Conservation (phyloP, 2,888 invertebrate genomes). For the Drosophila eohydei region DNA sequence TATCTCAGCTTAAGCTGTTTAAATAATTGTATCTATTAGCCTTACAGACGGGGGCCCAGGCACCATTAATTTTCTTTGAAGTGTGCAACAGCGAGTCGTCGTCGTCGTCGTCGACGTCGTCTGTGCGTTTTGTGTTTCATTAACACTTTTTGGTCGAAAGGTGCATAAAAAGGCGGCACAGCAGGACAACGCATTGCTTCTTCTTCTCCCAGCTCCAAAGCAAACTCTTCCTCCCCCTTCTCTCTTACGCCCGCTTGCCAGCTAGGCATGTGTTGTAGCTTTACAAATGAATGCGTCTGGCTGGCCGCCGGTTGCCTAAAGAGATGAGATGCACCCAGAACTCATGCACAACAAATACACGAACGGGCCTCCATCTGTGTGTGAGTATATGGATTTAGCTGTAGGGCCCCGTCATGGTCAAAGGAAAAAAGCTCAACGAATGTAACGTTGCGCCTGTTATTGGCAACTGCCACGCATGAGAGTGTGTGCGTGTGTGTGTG, state of each 20-base stretch:
- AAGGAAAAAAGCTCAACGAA: constrained; percentile 74
- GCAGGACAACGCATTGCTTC: neutral
- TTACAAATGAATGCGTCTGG: constrained; percentile 80
- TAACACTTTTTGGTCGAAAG: constrained; percentile 71
- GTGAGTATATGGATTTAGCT: constrained; percentile 28
- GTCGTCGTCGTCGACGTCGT: constrained; percentile 7
- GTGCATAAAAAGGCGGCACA: constrained; percentile 60
- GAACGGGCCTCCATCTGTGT: constrained; percentile 5
- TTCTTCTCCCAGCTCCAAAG: neutral
- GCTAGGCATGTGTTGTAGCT: constrained; percentile 57
- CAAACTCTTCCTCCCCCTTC: neutral
- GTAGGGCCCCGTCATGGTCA: constrained; percentile 65
- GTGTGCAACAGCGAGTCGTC: constrained; percentile 27
- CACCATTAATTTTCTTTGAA: constrained; percentile 33
- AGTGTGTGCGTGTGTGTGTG: constrained; percentile 20
- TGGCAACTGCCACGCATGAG: constrained; percentile 64
- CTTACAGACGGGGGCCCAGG: neutral
- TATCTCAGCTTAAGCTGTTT: neutral
- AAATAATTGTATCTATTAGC: constrained; percentile 21
- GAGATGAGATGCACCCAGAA: constrained; percentile 45
- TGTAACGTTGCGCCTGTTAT: constrained; percentile 73
- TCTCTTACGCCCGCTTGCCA: neutral
- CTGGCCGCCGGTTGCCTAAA: constrained; percentile 40
- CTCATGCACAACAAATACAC: constrained; percentile 19
- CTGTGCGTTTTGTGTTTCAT: constrained; percentile 71